These are phyloP conservation scores for Pemphigus obesinymphae DNA, from an alignment of 1,140 invertebrate species.

Conservation along the genomic window DNA sequence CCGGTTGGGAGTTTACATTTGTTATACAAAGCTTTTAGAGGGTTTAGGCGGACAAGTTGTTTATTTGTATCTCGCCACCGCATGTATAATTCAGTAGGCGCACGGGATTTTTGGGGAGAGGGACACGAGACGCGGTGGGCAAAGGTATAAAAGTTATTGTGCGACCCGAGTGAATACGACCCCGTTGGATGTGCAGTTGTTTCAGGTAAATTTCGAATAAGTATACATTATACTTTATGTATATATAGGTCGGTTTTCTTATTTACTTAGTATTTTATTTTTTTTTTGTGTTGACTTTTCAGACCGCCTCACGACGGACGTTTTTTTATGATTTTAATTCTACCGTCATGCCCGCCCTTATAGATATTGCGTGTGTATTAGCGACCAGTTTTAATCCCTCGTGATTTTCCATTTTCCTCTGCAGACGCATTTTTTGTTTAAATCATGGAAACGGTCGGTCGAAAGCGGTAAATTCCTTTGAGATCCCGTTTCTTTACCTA, in stretches of 20 bases:
- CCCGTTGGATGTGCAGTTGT: neutral
- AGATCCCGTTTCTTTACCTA: no score
- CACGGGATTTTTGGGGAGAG: no score
- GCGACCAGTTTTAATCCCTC: neutral
- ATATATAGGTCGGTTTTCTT: neutral
- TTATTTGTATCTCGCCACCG: neutral
- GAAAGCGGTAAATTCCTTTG: no score
- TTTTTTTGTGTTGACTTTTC: neutral
- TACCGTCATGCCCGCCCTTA: neutral
- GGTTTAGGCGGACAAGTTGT: neutral
- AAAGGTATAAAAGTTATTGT: neutral
- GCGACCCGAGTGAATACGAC: neutral
- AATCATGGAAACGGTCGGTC: no score
- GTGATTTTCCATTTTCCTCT: neutral
- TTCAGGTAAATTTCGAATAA: neutral
- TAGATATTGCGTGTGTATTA: no score
- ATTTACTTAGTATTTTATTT: neutral
- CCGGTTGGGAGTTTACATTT: neutral
- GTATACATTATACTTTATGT: neutral
- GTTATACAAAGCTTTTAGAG: neutral
- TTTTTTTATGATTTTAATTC: conserved; percentile 25
- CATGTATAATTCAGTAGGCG: neutral
- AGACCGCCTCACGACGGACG: neutral
- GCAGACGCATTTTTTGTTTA: no score
- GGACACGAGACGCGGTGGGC: neutral